Conservation (phyloP, 23 tunicate genomes). For the Clavelina lepadiformis region DNA sequence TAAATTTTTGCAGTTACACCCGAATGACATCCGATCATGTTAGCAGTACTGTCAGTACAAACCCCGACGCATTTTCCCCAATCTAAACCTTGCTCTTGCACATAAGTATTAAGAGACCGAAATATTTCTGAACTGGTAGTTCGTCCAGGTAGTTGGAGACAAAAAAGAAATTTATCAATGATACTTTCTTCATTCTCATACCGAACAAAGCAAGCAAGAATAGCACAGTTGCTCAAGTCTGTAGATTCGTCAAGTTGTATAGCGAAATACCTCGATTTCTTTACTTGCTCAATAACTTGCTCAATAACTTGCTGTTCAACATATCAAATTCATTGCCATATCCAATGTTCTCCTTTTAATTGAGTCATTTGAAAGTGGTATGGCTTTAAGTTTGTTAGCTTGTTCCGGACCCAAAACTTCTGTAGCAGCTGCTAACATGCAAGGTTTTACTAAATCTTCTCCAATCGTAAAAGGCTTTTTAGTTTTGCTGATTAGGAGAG, state of each 20-base stretch:
- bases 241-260: constrained; percentile 36
- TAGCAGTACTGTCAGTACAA: constrained; percentile 42
- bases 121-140: constrained; percentile 31
- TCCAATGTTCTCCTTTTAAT: constrained; percentile 7
- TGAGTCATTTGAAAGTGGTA: constrained; percentile 28
- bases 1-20: constrained; percentile 35
- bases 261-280: constrained; percentile 10
- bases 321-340: constrained; percentile 35
- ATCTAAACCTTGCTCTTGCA: constrained; percentile 19
- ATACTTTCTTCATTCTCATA: constrained; percentile 3
- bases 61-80: constrained; percentile 34
- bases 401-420: constrained; percentile 37
- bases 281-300: constrained; percentile 18
- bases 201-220: constrained; percentile 29
- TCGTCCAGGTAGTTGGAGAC: constrained; percentile 18
- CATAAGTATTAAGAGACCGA: constrained; percentile 20
- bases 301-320: too few species aligned
- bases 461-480: constrained; percentile 22
- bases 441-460: constrained; percentile 32
- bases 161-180: constrained; percentile 13
- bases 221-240: constrained; percentile 33
- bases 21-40: constrained; percentile 31
- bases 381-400: constrained; percentile 24
- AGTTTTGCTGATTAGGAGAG: constrained; percentile 14
- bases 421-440: constrained; percentile 32